Evolutionary conservation across 2,797 vertebrate species (phyloP), one percentile per base, ranked within the genome.

Genomic region (Melanotaenia maccullochi): DNA sequence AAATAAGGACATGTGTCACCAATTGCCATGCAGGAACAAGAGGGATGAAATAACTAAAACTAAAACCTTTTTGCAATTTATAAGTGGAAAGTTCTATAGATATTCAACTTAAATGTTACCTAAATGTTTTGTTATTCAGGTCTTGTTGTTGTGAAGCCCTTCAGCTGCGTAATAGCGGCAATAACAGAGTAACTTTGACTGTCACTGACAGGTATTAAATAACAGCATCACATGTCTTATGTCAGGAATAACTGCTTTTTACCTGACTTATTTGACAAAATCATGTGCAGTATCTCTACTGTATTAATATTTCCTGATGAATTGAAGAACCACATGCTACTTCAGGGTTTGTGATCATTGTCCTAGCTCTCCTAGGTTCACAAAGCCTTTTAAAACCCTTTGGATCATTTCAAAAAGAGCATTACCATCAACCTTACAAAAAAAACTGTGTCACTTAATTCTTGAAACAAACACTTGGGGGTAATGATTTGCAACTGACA

Each of bases 141-240:
- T 57, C 72, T 82, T 57, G 65, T 58, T 65, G 61, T 56, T 71
- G 47, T 38, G 3, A 18, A 68, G 71, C 74, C 61, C 54, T 82
- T 40, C 9, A 69, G 82, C 83, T 84, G 74, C 71, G 65, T 85
- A 90, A 76, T 60, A 74, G 80, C 68, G 0, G 35, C 83, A 82
- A 85, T 85, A 82, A 84, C 18, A 44, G 42, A 44, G 20, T 44
- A 44, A 47, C 8, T 6, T 5, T 8, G 20, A 3, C 44, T n/a
- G 6, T 44, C 42, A 44, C 42, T 44, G 18, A 44, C 18, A n/a
- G 7, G 20, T n/a, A 8, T 47, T 47, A 47, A 47, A 47, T n/a
- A 47, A 2, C 44, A 47, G 16, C 8, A 47, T 47, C 20, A n/a
- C 44, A n/a, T 47, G 5, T 44, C 42, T 18, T 1, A 8, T 20